A percentile compares a stretch with the other conserved stretches of the same genome.
These are phyloP conservation scores for Blastomussa wellsi DNA, from an alignment of 92 coral and sea anemone species.

Conservation along the genomic window DNA sequence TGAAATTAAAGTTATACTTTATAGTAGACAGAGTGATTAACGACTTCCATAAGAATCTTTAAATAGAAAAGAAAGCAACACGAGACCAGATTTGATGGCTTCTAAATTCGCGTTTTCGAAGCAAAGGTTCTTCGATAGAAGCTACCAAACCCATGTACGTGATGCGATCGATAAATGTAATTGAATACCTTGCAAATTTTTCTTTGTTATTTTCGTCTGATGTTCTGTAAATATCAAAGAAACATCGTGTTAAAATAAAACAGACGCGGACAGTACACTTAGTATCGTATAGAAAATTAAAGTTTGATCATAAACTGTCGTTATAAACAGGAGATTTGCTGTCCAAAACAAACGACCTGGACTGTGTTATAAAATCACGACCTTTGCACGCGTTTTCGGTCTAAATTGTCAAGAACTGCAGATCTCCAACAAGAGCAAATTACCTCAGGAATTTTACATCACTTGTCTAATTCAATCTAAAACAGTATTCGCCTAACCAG, in stretches of 20 bases:
- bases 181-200: slow-evolving; percentile 87
- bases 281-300: not conserved
- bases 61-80: not conserved
- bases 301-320: not conserved
- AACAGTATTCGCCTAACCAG: not conserved
- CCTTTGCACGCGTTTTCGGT: slow-evolving; percentile 16
- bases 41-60: not conserved
- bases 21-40: not conserved
- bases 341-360: slow-evolving; percentile 2
- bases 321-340: slow-evolving; percentile 9
- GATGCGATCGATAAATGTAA: not conserved
- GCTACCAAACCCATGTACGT: slow-evolving; percentile 1
- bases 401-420: not conserved
- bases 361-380: slow-evolving; percentile 1
- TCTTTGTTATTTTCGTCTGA: slow-evolving; percentile 90
- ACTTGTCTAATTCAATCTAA: slow-evolving; percentile 3
- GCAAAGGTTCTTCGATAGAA: not conserved
- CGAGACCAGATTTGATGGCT: not conserved
- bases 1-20: not conserved
- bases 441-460: slow-evolving; percentile 3
- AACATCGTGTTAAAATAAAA: slow-evolving; percentile 16
- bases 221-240: slow-evolving; percentile 48
- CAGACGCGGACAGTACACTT: not conserved
- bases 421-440: not conserved
- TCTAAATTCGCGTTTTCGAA: not conserved